Evolutionary conservation across 2,797 vertebrate species (phyloP), one percentile per base, ranked within the genome.

Genomic region (Poeciliopsis infans): DNA sequence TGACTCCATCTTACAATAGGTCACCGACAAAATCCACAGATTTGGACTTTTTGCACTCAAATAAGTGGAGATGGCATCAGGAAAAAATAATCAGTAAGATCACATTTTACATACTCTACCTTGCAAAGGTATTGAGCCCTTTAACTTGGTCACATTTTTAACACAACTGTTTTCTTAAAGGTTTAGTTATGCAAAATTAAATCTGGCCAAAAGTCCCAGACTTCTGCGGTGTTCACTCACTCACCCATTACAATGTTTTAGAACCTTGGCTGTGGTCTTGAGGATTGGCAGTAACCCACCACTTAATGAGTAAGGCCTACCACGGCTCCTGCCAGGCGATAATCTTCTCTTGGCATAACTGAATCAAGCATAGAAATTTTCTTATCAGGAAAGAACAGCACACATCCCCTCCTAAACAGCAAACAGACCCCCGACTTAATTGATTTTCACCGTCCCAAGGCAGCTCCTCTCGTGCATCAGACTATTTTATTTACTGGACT

Each of bases 371-470:
- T 83, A 89, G 87, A 92, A 94, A 93, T 91, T 85, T 93, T 92
- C 93, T 94, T 95, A 94, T 95, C 93, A 89, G 91, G 82, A 86
- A 87, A 79, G 77, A 94, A 92, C 95, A 94, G 94, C 88, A 91
- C 81, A 90, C 91, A 79, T 4, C 83, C 87, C 80, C 79, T 55
- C 74, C 73, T 43, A 88, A 90, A 93, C 91, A 80, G 86, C 86
- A 87, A 85, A 66, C 66, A 51, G 89, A 94, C 92, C 83, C 77
- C 82, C 5, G n/a, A 82, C 83, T 86, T 93, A 94, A 94, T 93
- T 92, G 92, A 94, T 94, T 94, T 89, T 83, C 83, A 81, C 51
- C 74, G 0, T 93, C 90, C 89, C 89, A 89, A 90, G 87, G 86
- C 88, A 79, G 85, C 85, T 87, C 85, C 76, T 84, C 90, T 72